Percentiles rank a stretch among this genome's conserved stretches.
These are phyloP conservation scores for Loriculus beryllinus DNA, from an alignment of 2,797 vertebrate genomes.

Conservation along the genomic window DNA sequence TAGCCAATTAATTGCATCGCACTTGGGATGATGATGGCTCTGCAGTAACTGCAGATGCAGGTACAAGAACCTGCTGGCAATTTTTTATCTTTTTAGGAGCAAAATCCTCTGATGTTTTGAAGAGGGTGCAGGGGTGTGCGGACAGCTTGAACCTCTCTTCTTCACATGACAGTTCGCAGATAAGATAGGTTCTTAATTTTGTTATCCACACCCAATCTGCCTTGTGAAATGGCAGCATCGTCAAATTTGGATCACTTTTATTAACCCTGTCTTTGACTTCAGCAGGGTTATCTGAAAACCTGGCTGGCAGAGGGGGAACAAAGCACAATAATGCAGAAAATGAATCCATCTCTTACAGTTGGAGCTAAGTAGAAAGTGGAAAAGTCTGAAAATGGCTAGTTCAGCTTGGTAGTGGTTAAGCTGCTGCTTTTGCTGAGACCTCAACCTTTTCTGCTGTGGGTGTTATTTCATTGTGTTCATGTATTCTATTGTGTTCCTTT, in stretches of 20 bases:
- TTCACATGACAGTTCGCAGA: not conserved
- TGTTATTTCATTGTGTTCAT: not conserved
- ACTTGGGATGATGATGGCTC: not conserved
- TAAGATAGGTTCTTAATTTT: not conserved
- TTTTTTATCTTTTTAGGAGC: not conserved
- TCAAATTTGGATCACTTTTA: not conserved
- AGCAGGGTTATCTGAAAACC: not conserved
- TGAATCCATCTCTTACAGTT: not conserved
- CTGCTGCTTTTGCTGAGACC: not conserved
- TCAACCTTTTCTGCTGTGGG: not conserved
- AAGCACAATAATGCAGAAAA: not conserved
- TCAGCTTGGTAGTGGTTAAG: not conserved
- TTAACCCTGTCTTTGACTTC: not conserved
- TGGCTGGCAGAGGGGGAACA: not conserved
- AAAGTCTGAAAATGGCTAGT: not conserved
- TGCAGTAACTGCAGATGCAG: not conserved
- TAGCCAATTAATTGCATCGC: constrained; percentile 42
- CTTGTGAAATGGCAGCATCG: not conserved
- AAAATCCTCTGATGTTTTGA: not conserved
- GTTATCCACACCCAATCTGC: not conserved
- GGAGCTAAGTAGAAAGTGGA: not conserved
- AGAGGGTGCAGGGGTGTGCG: not conserved
- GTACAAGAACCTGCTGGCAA: constrained; percentile 6
- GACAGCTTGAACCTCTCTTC: not conserved
- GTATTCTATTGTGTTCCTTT: not conserved